A percentile compares a stretch with the other conserved stretches of the same genome.
phyloP scores from a whole-genome alignment of 2,113 vertebrate species.

The Oncorhynchus gorbuscha region DNA sequence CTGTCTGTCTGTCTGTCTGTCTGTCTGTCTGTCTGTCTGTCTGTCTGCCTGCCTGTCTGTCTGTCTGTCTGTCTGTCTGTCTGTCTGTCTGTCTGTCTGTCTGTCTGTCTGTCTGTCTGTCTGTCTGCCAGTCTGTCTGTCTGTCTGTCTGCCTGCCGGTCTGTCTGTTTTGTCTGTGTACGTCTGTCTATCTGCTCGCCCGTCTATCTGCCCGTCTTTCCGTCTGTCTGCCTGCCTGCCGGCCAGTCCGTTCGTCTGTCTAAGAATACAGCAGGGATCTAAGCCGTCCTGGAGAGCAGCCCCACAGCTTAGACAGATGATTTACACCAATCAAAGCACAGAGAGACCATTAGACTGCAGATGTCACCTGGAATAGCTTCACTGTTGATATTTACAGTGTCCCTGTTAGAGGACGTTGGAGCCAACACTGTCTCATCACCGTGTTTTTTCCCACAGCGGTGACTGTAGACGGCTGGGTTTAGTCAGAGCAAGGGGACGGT shows the following conservation, averaged over 20 bases:
- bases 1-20: not conserved
- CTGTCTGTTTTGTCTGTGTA: not conserved
- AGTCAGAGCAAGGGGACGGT: not conserved
- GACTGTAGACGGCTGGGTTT: no score
- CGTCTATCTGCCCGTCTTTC: not conserved
- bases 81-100: not conserved
- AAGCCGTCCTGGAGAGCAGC: conserved; percentile 5
- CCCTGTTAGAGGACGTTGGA: not conserved
- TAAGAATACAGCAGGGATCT: not conserved
- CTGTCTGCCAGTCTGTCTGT: not conserved
- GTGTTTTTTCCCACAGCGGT: no score
- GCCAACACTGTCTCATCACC: no score
- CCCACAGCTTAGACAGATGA: conserved; percentile 15
- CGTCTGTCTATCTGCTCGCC: not conserved
- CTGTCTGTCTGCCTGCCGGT: no score
- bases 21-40: not conserved
- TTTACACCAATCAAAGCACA: conserved; percentile 29
- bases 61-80: no score
- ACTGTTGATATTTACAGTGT: conserved; percentile 16
- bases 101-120: not conserved
- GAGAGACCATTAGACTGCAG: conserved; percentile 20
- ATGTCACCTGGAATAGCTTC: conserved; percentile 23
- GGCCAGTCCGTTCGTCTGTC: no score
- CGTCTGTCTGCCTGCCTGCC: not conserved
- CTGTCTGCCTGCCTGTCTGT: not conserved